Base-by-base conservation (phyloP, 2,113 vertebrate genomes). In the Nycticryphes semicollaris region DNA sequence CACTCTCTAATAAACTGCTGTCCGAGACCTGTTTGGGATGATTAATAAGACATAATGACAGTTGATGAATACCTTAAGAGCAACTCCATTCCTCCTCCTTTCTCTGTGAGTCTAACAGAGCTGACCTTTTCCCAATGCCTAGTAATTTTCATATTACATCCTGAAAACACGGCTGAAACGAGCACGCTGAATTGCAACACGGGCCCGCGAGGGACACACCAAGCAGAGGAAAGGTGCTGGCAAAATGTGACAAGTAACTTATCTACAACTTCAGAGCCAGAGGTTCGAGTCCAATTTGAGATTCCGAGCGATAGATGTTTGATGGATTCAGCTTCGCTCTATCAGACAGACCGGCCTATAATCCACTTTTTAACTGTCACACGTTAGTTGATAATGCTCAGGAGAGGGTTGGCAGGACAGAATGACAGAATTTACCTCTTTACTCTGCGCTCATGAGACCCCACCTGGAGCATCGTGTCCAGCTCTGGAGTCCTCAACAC, bases 311-410 rank as follows among this genome's bases (percentile, higher is more conserved):
- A 95, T 94, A 60, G 4, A 17, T 9, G 41, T 60, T 91, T 96
- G 92, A 85, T 91, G 86, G 72, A 39, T 92, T 87, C 95, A 90
- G 78, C 48, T 90, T 68, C 51, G 74, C 87, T 76, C 24, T 31
- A 87, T 83, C 75, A 90, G 67, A 67, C 60, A 91, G 59, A 53
- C 43, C 1, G 13, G 64, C 43, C 45, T 86, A 28, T 88, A 97
- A 86, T 94, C 81, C 43, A 96, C 93, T 97, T 95, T 94, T 84
- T 87, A 83, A 43, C 57, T 94, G 94, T 91, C 93, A 94, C 77
- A 75, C 64, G 7, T 90, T 93, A 67, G 82, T 22, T 68, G 79
- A 56, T 77, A 90, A 59, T n/a, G 24, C 39, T 88, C 56, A 59
- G 54, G 66, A 73, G 89, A 93, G 54, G 66, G 53, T 23, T 88